Base-by-base conservation (phyloP, 2,113 vertebrate species). In the Cololabis saira region DNA sequence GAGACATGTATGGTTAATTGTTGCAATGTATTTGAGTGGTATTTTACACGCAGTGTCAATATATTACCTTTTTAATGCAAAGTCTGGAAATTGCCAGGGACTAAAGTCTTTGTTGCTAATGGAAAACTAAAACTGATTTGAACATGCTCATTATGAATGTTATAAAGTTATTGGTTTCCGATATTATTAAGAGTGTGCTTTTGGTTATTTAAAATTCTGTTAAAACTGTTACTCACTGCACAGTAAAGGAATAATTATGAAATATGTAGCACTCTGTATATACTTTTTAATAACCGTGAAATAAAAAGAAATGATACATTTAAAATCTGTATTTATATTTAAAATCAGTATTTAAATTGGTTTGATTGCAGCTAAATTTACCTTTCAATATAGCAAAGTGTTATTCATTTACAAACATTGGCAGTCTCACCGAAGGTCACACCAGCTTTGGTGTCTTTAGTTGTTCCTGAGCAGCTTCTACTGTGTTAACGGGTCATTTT, bases 211-310 rank as follows among this genome's bases (percentile, higher is more conserved):
- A 27, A 17, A 64, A 43, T 71, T 64, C 2, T 62, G 19, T 63
- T 64, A 61, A 4, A 48, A 54, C 44, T 62, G 1, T 56, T 64
- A 43, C 50, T 84, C 57, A 70, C 30, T 71, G 65, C 74, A 81
- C 65, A 76, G 27, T 63, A 81, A 78, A 71, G 1, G 47, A 73
- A 66, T 61, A 62, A 62, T 72, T 30, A 61, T 44, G 11, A 65
- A 58, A 53, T 47, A 67, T 69, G 33, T 49, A 69, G 42, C 50
- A 60, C 18, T 52, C 33, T 64, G 60, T 71, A 52, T 16, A 54
- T 17, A 50, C 16, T 76, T 77, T 78, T 70, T 64, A 68, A 60
- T 69, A 42, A 51, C 27, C 74, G 12, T 82, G 44, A 66, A 74
- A 74, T 81, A 74, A 76, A 76, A 75, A 11, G 0, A 16, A 42